A percentile compares a stretch with the other conserved stretches of the same genome.
phyloP scores from a whole-genome alignment of 2,113 vertebrate species.

The Pollachius pollachius region DNA sequence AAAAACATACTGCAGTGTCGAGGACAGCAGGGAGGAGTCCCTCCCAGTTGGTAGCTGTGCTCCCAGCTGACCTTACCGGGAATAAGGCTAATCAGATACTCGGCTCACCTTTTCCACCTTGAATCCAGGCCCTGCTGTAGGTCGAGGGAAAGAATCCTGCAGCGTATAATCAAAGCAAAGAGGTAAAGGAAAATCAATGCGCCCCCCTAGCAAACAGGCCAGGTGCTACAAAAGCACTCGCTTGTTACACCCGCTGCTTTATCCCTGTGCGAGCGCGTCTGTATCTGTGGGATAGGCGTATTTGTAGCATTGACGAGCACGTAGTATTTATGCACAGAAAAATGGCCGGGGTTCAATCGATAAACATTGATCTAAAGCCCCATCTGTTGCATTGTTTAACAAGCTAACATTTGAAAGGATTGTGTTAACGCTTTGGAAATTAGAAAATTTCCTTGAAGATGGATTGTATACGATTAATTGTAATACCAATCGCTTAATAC shows the following conservation, averaged over 20 bases:
- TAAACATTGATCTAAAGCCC: no score
- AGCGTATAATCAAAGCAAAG: constrained; percentile 6
- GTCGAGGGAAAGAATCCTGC: constrained; percentile 1
- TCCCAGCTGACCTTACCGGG: constrained; percentile 40
- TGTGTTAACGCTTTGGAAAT: neutral
- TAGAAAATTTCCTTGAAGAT: no score
- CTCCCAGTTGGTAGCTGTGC: constrained; percentile 12
- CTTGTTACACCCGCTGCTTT: no score
- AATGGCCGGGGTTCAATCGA: neutral
- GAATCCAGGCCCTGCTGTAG: constrained; percentile 18
- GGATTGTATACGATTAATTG: no score
- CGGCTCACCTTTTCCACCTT: constrained; percentile 22
- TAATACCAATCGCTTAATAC: no score
- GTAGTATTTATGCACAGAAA: no score
- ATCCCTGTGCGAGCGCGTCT: no score
- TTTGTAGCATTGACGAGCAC: no score
- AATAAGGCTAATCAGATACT: constrained; percentile 30
- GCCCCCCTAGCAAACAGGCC: neutral
- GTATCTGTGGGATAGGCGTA: no score
- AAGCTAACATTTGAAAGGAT: no score
- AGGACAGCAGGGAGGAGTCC: neutral
- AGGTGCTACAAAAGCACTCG: no score
- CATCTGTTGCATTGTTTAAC: no score
- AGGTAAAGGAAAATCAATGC: neutral
- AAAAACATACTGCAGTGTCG: neutral